These are phyloP conservation scores for Allophyes oxyacanthae DNA, from an alignment of 2,888 invertebrate genomes.

Conservation along the genomic window DNA sequence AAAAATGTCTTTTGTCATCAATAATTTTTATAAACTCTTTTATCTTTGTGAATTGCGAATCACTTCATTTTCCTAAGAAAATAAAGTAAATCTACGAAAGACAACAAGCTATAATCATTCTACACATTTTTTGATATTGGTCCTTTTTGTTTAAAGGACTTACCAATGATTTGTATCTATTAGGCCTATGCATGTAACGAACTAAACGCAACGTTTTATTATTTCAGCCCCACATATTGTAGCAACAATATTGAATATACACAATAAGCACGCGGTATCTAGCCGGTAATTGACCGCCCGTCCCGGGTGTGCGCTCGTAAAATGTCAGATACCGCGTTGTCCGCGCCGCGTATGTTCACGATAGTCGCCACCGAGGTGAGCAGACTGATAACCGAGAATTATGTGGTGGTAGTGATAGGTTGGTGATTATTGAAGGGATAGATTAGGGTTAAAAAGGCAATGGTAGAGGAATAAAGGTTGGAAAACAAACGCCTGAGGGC, in stretches of 20 bases:
- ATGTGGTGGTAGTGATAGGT: conserved; percentile 43
- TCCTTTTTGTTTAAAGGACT: no score
- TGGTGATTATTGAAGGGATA: conserved; percentile 40
- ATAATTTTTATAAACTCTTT: no score
- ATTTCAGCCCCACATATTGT: conserved; percentile 24
- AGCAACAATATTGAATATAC: conserved; percentile 45
- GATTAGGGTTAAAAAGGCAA: conserved; percentile 32
- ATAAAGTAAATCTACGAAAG: no score
- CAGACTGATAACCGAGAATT: conserved; percentile 50
- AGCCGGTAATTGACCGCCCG: conserved; percentile 65
- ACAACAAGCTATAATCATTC: no score
- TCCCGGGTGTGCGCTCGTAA: conserved; percentile 67
- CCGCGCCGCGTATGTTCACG: conserved; percentile 63
- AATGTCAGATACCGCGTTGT: conserved; percentile 70
- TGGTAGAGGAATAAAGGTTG: no score
- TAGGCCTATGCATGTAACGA: neutral
- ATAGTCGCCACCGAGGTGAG: conserved; percentile 60
- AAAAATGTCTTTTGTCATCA: no score
- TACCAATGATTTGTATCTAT: no score
- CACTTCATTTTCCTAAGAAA: no score
- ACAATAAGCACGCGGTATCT: conserved; percentile 55
- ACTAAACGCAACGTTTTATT: conserved; percentile 25
- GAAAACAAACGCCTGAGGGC: no score
- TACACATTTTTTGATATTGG: no score
- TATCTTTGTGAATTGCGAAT: no score